A percentile compares a stretch with the other conserved stretches of the same genome.
Evolutionary conservation across 2,797 vertebrate genomes (phyloP).

Genomic region (Eremophila alpestris): DNA sequence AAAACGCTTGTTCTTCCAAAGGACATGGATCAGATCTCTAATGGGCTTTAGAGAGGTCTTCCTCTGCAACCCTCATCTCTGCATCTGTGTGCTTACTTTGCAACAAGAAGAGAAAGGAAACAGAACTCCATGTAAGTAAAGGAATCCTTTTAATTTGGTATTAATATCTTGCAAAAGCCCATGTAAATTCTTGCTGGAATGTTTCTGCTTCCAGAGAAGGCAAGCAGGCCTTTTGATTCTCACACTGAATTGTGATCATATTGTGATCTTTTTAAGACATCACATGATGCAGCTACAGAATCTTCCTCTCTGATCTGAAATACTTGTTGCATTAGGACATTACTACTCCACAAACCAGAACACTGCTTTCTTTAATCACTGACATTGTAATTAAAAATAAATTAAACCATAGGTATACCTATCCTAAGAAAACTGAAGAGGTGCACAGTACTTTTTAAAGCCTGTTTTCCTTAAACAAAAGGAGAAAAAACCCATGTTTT

Average conservation of each 20-base stretch:
- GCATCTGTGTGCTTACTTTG: background rate
- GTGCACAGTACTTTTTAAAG: background rate
- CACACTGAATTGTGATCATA: background rate
- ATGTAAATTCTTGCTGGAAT: background rate
- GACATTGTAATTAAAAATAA: background rate
- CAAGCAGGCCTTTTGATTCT: background rate
- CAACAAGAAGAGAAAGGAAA: background rate
- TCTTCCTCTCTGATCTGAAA: background rate
- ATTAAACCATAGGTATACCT: background rate
- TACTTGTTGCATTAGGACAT: background rate
- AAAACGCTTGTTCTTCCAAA: background rate
- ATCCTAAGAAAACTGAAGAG: background rate
- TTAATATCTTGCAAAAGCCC: background rate
- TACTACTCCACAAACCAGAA: background rate
- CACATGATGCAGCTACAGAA: background rate
- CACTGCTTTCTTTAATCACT: background rate
- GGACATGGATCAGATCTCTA: background rate
- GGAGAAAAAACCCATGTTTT: background rate
- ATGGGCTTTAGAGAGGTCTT: background rate
- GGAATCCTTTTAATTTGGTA: background rate
- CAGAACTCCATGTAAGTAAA: background rate
- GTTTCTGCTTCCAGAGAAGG: background rate
- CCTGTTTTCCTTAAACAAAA: background rate
- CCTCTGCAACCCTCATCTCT: background rate
- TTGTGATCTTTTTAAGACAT: fast-evolving